Base-by-base conservation (phyloP, 1,140 invertebrate genomes). In the Coptotermes formosanus region DNA sequence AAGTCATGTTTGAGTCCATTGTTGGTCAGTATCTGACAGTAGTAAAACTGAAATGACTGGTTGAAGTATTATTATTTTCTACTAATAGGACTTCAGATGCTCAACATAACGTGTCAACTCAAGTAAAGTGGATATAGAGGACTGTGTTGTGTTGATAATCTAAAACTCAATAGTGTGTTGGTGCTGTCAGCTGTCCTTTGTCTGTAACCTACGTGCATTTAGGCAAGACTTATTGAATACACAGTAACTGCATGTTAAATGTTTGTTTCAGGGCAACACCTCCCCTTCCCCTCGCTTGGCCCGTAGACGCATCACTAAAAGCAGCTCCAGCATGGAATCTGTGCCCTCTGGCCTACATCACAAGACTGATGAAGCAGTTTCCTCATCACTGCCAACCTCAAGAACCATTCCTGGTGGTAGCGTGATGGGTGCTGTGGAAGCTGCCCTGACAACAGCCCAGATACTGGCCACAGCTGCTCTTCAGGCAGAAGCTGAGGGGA, bases 371-470 rank as follows among this genome's bases (percentile, higher is more conserved):
- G 83, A 84, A 55, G 45, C 48, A 11, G 52, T 55, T 55, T 21
- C 52, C 4, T 16, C 52, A 55, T 55, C 52, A 16, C n/a, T 30
- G 0, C 30, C 83, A 83, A n/a, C 59, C 43, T 86, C 64, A n/a
- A 82, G 64, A 16, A 44, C 16, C 44, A n/a, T 64, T 81, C 23
- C 83, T 55, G 86, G 84, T 0, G 83, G 82, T 23, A 59, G 82
- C 38, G 81, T 86, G 14, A 83, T 86, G 48, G 87, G 87, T 16
- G 85, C 82, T 25, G 87, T 85, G 11, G 87, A 87, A 85, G 59
- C 87, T 85, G 44, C 59, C 87, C 85, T 87, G 87, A 23, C 89
- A 84, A 87, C 87, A 86, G 82, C 86, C 87, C 45, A 90, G 88
- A 45, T 83, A 82, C 82, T 86, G 48, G 86, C 86, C 21, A 55